Base-by-base conservation (phyloP, 2,888 invertebrate genomes). In the Pimpla rufipes region DNA sequence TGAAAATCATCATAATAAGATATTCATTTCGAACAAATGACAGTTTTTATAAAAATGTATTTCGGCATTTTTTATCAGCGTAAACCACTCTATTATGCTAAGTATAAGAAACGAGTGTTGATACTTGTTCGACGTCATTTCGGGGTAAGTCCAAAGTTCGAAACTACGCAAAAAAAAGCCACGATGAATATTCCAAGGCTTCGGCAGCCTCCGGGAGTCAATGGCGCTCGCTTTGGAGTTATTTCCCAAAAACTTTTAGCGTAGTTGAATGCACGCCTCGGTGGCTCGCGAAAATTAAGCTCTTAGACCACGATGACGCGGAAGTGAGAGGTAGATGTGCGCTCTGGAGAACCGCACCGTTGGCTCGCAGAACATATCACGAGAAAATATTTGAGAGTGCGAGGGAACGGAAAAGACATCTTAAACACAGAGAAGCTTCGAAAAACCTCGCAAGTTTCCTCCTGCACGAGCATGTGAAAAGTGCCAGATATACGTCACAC, bases 401-500 rank as follows among this genome's bases (percentile, higher is more conserved):
- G 16, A n/a, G 4, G 23, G 23, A 42, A n/a, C 10, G 42, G 40
- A 10, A 29, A 37, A 16, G 16, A 29, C 16, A 29, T 18, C 23
- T 40, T n/a, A 52, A 74, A 50, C 64, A 37, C 52, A 1, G n/a
- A 37, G 23, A 52, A 7, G 35, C 50, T 50, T 21, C 13, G 64
- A 74, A 62, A 21, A 74, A 74, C n/a, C 16, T 50, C 74, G 62
- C 1, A 64, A 64, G 62, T 45, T 70, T 40, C 35, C 8, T 21
- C 7, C 1, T 35, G 18, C 50, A 29, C 11, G 68, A 68, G 18
- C 11, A 4, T 18, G 13, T 10, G 10, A 64, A 37, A 64, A 42
- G 47, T 8, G 35, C 13, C 50, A 21, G 50, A 50, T 16, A 7
- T 13, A 2, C 37, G 73, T 7, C 21, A 37, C 40, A 40, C 23